Base-by-base conservation (phyloP, 2,113 vertebrate genomes). In the Coptodon bakossiorum region DNA sequence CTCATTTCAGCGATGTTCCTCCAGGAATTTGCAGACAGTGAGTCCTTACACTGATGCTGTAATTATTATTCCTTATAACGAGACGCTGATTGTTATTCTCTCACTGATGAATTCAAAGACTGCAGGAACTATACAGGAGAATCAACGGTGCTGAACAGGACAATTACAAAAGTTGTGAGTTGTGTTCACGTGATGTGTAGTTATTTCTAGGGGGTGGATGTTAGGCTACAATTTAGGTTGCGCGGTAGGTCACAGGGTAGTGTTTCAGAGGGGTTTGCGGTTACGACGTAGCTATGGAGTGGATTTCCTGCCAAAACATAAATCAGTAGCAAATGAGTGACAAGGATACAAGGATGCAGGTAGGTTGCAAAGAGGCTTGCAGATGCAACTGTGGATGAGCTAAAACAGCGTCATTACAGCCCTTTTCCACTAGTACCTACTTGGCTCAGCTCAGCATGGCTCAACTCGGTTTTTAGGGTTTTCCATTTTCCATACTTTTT, bases 361-460 rank as follows among this genome's bases (percentile, higher is more conserved):
- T 76, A 7, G 43, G 71, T n/a, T 78, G 4, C 71, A 78, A 78
- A 78, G 71, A 19, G 16, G 27, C 71, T 78, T 78, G 71, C 71
- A 31, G 24, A 50, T 31, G 43, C 71, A 50, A 78, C 24, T 0
- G 16, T 50, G 0, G 0, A 29, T 5, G 27, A 63, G 71, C 16
- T 5, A 0, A 78, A 78, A 29, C 43, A 78, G 43, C 3, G 0
- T 63, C 13, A 63, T 0, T 63, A 63, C 19, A 3, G 27, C 52
- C 52, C 52, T 11, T 53, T 53, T 22, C 56, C 57, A 59, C 27
- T 1, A 63, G 61, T 66, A n/a, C 0, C 31, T 66, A 66, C 0
- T 36, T 6, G 0, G 34, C 19, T 66, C 34, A 66, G 61, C 61
- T 66, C 34, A 66, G 10, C 61, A 38, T 22, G 34, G 34, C 10